Conservation (phyloP, 2,888 invertebrate genomes). For the Mimachlamys varia region DNA sequence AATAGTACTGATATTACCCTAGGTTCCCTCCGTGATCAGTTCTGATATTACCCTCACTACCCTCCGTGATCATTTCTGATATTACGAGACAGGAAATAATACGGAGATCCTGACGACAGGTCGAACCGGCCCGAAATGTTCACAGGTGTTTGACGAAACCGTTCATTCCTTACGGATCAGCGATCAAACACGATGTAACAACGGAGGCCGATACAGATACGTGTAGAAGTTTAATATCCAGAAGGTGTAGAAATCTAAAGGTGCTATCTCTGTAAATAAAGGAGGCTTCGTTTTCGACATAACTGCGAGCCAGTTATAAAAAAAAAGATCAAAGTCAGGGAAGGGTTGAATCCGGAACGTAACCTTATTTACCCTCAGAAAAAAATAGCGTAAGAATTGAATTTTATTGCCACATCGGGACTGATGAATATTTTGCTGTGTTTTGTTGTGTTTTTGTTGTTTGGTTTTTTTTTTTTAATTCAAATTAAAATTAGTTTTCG, state of each 20-base stretch:
- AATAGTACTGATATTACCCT: too few species aligned
- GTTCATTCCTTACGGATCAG: not conserved
- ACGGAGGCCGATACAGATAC: not conserved
- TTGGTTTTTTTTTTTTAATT: not conserved
- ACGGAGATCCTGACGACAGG: not conserved
- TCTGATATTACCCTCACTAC: too few species aligned
- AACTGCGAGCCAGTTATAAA: not conserved
- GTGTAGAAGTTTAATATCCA: not conserved
- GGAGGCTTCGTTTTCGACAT: not conserved
- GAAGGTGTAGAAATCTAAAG: not conserved
- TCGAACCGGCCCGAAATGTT: not conserved
- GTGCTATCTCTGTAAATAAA: not conserved
- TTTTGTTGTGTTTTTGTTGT: too few species aligned
- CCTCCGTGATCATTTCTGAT: not conserved
- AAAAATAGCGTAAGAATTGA: not conserved
- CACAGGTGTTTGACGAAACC: constrained; percentile 21
- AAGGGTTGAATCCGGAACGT: not conserved
- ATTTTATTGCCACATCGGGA: not conserved
- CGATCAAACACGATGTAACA: not conserved
- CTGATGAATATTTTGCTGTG: not conserved
- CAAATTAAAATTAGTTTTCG: not conserved
- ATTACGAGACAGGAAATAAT: not conserved
- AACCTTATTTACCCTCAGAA: not conserved
- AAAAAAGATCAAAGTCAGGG: constrained; percentile 1
- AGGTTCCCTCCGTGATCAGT: too few species aligned